Conservation (phyloP, 2,113 vertebrate species). For the Plotosus lineatus region DNA sequence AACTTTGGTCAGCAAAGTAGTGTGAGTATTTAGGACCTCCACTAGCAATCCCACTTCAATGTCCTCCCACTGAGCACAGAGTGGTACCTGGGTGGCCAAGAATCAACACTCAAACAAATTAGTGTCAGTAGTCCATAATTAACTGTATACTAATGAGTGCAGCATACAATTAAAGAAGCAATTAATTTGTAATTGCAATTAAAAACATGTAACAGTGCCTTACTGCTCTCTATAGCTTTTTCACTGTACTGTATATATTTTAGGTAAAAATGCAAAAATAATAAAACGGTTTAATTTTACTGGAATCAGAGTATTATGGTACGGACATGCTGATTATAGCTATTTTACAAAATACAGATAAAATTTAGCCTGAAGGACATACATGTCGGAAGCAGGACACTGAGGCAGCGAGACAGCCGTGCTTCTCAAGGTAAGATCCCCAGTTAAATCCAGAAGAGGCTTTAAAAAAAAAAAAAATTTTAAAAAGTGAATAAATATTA, state of each 20-base stretch:
- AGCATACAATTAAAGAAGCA: not conserved
- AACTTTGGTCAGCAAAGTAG: slow-evolving; percentile 87
- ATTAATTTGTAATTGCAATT: not conserved
- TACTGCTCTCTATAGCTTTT: not conserved
- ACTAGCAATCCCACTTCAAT: slow-evolving; percentile 87
- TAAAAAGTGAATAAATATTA: not conserved
- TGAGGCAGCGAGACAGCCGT: slow-evolving; percentile 80
- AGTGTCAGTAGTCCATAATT: not conserved
- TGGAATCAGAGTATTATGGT: not conserved
- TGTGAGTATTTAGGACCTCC: slow-evolving; percentile 89
- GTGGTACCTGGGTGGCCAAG: slow-evolving; percentile 75
- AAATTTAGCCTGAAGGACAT: slow-evolving; percentile 10
- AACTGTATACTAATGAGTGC: not conserved
- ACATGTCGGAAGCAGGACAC: slow-evolving; percentile 94
- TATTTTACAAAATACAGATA: not conserved
- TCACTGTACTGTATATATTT: not conserved
- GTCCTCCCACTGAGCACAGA: slow-evolving; percentile 91
- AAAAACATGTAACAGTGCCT: not conserved
- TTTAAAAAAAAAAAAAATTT: slow-evolving; percentile 52
- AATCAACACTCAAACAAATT: not conserved
- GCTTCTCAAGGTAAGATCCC: slow-evolving; percentile 86
- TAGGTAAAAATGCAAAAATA: not conserved
- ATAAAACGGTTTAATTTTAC: not conserved
- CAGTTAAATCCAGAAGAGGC: slow-evolving; percentile 83
- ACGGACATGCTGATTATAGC: not conserved